phyloP scores from a whole-genome alignment of 2,113 vertebrate genomes.

The Microtus oregoni region DNA sequence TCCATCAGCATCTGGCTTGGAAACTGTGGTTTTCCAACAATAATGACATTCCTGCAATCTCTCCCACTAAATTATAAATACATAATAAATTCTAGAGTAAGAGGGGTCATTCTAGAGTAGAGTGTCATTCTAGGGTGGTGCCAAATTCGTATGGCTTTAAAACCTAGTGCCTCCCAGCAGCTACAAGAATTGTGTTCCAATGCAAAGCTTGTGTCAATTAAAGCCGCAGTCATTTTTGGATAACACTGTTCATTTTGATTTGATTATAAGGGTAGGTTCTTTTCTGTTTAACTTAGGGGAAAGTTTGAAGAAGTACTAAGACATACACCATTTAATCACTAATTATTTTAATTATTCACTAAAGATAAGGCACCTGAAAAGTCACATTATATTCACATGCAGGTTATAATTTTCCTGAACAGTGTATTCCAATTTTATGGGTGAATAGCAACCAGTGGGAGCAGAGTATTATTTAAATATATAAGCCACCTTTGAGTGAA shows the following conservation, averaged over 20 bases:
- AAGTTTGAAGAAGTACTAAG: background rate
- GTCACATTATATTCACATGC: background rate
- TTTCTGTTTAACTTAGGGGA: slow-evolving; percentile 3
- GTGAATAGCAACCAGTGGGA: background rate
- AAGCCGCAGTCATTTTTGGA: background rate
- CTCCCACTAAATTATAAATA: slow-evolving; percentile 11
- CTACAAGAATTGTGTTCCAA: background rate
- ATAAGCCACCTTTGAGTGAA: background rate
- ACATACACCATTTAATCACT: background rate
- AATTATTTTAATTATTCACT: slow-evolving; percentile 58
- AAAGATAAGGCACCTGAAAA: slow-evolving; percentile 20
- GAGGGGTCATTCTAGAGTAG: background rate
- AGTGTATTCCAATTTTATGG: slow-evolving; percentile 11
- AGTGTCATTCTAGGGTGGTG: background rate
- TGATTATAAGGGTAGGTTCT: background rate
- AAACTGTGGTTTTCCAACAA: background rate
- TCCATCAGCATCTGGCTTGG: background rate
- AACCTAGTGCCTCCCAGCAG: background rate
- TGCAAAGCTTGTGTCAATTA: background rate
- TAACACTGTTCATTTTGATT: background rate
- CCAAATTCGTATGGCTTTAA: background rate
- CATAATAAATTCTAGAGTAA: background rate
- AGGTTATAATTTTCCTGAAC: background rate
- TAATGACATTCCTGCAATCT: background rate
- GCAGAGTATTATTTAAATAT: slow-evolving; percentile 24